Base-by-base conservation (phyloP, 92 coral and sea anemone species). In the Parazoanthus atlanticus region DNA sequence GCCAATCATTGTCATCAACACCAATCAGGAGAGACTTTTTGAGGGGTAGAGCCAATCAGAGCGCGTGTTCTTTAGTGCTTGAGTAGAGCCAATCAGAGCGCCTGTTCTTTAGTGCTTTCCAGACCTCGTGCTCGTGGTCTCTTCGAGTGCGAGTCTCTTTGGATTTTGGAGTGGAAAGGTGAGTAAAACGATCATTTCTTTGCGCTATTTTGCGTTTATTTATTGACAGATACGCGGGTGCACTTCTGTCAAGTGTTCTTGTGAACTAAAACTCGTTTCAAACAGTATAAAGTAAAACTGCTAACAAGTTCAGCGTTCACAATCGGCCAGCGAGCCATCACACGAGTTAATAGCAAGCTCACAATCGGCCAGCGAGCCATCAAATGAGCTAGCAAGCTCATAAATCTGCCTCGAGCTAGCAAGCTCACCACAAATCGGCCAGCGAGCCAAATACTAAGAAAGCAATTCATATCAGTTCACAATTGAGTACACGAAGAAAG, bases 331-430 rank as follows among this genome's bases (percentile, higher is more conserved):
- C 1, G 38, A 36, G 38, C 38, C 38, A 36, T 36, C 2, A 66
- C 72, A 7, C 30, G 28, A 66, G 72, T n/a, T 43, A 43, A 8
- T 66, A 66, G 72, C 72, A 66, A 66, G 72, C 72, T 66, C 30
- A 66, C 9, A 66, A 66, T n/a, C n/a, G 38, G 38, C 38, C 38
- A 36, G 38, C 1, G 38, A 36, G 38, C 38, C 38, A 36, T 36
- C 2, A 66, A 8, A 7, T 8, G 28, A 66, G 72, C 72, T 66
- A 66, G 72, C 72, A 66, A 66, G 72, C 72, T 66, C 30, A 66
- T 23, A 66, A 66, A 66, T 66, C 72, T 1, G 78, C 78, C 78
- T 73, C 41, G 78, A 73, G 38, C 78, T 29, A 73, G 78, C 78
- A 73, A 30, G 41, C 78, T 73, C 41, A 73, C 41, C 41, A 29